Evolutionary conservation across 2,888 invertebrate species (phyloP).

Genomic region (Notodonta ziczac): DNA sequence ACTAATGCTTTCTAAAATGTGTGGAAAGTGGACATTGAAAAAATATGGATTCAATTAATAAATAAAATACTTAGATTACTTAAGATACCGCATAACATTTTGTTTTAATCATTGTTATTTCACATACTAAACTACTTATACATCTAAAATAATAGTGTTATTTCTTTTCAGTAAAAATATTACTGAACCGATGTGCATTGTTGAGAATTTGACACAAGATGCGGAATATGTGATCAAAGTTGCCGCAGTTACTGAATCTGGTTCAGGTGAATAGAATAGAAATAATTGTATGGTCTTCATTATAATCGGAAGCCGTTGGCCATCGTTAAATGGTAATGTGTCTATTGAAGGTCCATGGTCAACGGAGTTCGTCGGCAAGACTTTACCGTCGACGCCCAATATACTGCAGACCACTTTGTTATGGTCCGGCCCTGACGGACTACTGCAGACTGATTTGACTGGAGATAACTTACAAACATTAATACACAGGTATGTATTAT

Average conservation of each 20-base stretch:
- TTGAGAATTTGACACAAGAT: conserved; percentile 89
- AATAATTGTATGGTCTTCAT: neutral
- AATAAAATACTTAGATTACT: too few relatives aligned
- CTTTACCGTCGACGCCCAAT: conserved; percentile 83
- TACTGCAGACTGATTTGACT: conserved; percentile 92
- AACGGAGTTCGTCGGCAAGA: conserved; percentile 89
- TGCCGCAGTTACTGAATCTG: conserved; percentile 90
- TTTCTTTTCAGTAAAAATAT: conserved; percentile 71
- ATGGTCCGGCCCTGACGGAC: conserved; percentile 91
- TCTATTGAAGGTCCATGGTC: conserved; percentile 89
- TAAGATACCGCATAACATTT: too few relatives aligned
- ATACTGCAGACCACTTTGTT: conserved; percentile 86
- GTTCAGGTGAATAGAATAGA: conserved; percentile 72
- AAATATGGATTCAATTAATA: too few relatives aligned
- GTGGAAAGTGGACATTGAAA: too few relatives aligned
- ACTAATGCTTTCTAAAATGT: too few relatives aligned
- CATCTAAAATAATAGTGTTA: neutral
- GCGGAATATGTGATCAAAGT: conserved; percentile 92
- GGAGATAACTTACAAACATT: conserved; percentile 90
- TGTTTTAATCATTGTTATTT: too few relatives aligned
- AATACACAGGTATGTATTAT: conserved; percentile 75
- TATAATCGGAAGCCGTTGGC: neutral
- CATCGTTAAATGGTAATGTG: too few relatives aligned
- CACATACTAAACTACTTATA: too few relatives aligned
- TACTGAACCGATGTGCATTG: conserved; percentile 86